These are phyloP conservation scores for Aricia artaxerxes DNA, from an alignment of 2,888 invertebrate genomes.

Conservation along the genomic window DNA sequence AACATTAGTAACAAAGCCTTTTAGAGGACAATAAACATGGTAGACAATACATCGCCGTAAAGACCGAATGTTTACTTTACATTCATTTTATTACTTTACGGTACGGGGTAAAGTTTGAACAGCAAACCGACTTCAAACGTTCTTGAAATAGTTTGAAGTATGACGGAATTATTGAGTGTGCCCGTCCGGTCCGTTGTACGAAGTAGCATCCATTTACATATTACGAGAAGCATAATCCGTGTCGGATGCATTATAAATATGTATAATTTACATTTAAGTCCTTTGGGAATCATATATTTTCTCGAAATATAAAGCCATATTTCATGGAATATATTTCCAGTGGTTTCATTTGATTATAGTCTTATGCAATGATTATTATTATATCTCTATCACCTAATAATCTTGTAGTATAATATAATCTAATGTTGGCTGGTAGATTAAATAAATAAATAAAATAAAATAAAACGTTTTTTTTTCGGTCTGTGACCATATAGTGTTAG, in stretches of 20 bases:
- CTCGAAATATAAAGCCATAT: neutral
- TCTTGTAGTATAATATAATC: too few relatives aligned
- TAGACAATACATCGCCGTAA: conserved; percentile 28
- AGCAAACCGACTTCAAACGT: conserved; percentile 9
- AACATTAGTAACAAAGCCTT: conserved; percentile 28
- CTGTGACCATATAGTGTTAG: too few relatives aligned
- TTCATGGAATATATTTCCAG: neutral
- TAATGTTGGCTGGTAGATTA: too few relatives aligned
- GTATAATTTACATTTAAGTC: neutral
- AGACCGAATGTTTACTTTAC: conserved; percentile 25
- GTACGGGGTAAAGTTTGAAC: conserved; percentile 13
- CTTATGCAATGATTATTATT: too few relatives aligned
- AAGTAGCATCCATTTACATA: neutral
- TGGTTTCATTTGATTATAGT: too few relatives aligned
- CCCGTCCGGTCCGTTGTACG: neutral
- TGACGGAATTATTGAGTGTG: neutral
- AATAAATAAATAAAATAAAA: too few relatives aligned
- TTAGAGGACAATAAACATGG: conserved; percentile 30
- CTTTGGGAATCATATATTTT: neutral
- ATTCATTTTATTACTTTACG: conserved; percentile 27
- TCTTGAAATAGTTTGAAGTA: conserved; percentile 17
- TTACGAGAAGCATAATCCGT: neutral
- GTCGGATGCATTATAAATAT: neutral
- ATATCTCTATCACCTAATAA: too few relatives aligned
- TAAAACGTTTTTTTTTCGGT: too few relatives aligned